Percentiles rank a stretch among this genome's conserved stretches.
These are phyloP conservation scores for Mimumesa dahlbomi DNA, from an alignment of 2,888 invertebrate genomes.

Conservation along the genomic window DNA sequence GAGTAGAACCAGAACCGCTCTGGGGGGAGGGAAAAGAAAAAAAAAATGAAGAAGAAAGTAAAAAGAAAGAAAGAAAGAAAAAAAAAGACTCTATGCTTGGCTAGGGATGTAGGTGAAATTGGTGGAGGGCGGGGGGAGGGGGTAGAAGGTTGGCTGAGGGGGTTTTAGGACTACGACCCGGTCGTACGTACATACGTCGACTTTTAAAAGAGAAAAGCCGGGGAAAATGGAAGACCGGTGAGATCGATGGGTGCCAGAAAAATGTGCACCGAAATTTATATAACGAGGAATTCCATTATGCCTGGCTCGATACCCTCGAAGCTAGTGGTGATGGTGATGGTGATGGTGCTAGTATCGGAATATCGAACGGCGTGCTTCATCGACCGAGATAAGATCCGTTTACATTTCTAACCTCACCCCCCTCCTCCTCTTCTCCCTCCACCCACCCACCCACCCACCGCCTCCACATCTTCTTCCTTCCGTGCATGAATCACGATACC, in stretches of 20 bases:
- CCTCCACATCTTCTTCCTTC: conserved; percentile 1
- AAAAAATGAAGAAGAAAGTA: background rate
- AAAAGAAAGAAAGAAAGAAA: background rate
- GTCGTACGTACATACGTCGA: conserved; percentile 47
- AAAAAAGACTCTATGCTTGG: too few relatives aligned
- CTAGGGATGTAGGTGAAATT: too few relatives aligned
- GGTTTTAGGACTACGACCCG: conserved; percentile 10
- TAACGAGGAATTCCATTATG: conserved; percentile 68
- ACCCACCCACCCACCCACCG: background rate
- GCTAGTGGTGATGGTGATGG: conserved; percentile 40
- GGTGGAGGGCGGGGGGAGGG: too few relatives aligned
- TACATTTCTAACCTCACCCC: conserved; percentile 52
- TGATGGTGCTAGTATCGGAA: conserved; percentile 48
- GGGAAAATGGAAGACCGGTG: conserved; percentile 36
- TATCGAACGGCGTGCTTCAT: conserved; percentile 66
- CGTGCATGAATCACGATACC: conserved; percentile 61
- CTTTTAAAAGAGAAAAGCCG: conserved; percentile 50
- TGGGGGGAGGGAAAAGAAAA: background rate
- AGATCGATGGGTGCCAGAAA: conserved; percentile 65
- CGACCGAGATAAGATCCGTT: conserved; percentile 69
- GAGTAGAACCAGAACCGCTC: background rate
- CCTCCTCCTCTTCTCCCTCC: background rate
- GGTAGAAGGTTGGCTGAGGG: background rate
- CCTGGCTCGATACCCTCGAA: conserved; percentile 49
- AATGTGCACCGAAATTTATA: conserved; percentile 68